Base-by-base conservation (phyloP, 2,888 invertebrate species). In the Caenorhabditis sulstoni region DNA sequence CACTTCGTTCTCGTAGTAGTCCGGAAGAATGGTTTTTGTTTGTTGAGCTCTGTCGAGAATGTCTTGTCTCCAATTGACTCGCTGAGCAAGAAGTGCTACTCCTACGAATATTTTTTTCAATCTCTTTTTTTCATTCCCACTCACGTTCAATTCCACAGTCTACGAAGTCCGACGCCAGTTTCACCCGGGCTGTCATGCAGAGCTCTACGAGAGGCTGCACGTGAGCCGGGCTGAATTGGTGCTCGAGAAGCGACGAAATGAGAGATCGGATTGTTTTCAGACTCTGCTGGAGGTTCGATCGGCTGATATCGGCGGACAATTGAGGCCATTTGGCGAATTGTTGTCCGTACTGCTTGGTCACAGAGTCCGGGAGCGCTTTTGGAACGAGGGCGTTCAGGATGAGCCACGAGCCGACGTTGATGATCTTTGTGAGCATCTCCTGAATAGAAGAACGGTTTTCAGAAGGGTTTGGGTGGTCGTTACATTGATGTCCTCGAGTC, bases 371-470 rank as follows among this genome's bases (percentile, higher is more conserved):
- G 1, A 77, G 64, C 4, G 73, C 77, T 29, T 86, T 84, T 5
- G 90, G 89, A 12, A 87, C 83, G 5, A 90, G 79, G 3, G 90
- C 89, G 71, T 90, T 90, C 50, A 88, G 71, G 37, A 90, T 83
- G 29, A 90, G 81, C 89, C 90, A 90, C 11, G 88, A 88, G 23
- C 85, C 83, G 35, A 89, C 86, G 59, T 89, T 90, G 58, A 90
- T 85, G 12, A 87, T 85, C 70, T 86, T 87, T 12, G 82, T 86
- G 12, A 90, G 82, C 90, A 90, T 90, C 81, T 84, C 83, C 89
- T 90, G 76, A 59, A 89, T n/a, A n/a, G n/a, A n/a, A n/a, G n/a
- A n/a, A n/a, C n/a, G n/a, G n/a, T n/a, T n/a, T n/a, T 41, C 7
- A n/a, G 20, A 44, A 44, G 16, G 16, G 18, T 16, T 16, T 20